Conservation (phyloP, 1,140 invertebrate genomes). For the Drosophila quadrilineata region DNA sequence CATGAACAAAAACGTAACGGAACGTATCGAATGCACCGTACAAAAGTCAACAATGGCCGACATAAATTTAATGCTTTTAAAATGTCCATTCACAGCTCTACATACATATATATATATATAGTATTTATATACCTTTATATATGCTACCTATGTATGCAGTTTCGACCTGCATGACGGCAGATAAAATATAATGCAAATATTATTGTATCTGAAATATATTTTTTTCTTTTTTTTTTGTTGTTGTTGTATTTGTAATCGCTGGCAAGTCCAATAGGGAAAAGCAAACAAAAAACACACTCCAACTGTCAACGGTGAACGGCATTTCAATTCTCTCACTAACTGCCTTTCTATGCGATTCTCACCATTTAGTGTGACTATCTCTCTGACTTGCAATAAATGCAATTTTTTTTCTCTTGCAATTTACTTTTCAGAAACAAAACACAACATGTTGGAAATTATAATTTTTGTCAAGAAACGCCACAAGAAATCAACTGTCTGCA, state of each 20-base stretch:
- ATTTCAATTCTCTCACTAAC: neutral
- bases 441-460: neutral
- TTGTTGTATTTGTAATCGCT: slow-evolving; percentile 37
- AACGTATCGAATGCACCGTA: slow-evolving; percentile 29
- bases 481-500: neutral
- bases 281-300: slow-evolving; percentile 33
- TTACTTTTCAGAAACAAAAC: slow-evolving; percentile 11
- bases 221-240: no score
- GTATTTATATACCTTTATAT: slow-evolving; percentile 12
- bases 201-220: no score
- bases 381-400: slow-evolving; percentile 23
- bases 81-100: slow-evolving; percentile 54
- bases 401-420: no score
- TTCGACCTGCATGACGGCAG: slow-evolving; percentile 52
- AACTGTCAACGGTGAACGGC: slow-evolving; percentile 12
- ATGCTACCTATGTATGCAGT: no score
- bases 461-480: neutral
- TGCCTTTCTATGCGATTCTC: slow-evolving; percentile 34
- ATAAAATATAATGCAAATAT: slow-evolving; percentile 59
- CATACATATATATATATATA: neutral
- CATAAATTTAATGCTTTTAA: slow-evolving; percentile 67
- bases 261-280: slow-evolving; percentile 18
- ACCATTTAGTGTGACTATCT: slow-evolving; percentile 6
- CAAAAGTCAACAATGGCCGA: slow-evolving; percentile 53
- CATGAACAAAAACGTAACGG: slow-evolving; percentile 25